Base-by-base conservation (phyloP, 2,797 vertebrate species). In the Nannoperca australis region DNA sequence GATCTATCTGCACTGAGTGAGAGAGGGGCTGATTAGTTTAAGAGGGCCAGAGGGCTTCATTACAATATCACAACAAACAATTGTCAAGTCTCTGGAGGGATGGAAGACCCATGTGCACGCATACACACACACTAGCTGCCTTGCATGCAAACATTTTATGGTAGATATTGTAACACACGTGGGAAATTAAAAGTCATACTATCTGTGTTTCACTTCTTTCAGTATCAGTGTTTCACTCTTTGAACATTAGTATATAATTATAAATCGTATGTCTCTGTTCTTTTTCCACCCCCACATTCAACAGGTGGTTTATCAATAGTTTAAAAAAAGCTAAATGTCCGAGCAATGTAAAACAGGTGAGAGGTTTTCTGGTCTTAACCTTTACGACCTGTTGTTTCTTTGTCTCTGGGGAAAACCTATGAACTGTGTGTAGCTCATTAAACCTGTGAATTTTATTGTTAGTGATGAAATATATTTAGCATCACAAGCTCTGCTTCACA, bases 11-110 rank as follows among this genome's bases (percentile, higher is more conserved):
- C 80, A 78, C 51, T 72, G 68, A 67, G 76, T 38, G 73, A 64
- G 79, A 72, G 76, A 81, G 84, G 85, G 84, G 67, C 79, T 94
- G 90, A 93, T 94, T 94, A 91, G 84, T 85, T 88, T 91, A 91
- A 88, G 83, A 89, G 86, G 93, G 85, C 90, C 92, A 87, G 86
- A 87, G 91, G 91, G 93, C 91, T 93, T 92, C 89, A 88, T 91
- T 91, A 90, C 91, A 88, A 93, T 90, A 94, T 94, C 93, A 94
- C 91, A 94, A 93, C 93, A 95, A 94, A 94, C 93, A 92, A 92
- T 94, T 92, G 94, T 74, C 76, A 54, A 87, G 87, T 91, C 91
- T 89, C 91, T 88, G 51, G 86, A 85, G 90, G 81, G 72, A 59
- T 47, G 27, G 71, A 63, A 76, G 77, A 78, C 82, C 79, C 66